These are phyloP conservation scores for Thaleichthys pacificus DNA, from an alignment of 2,797 vertebrate species.

Conservation along the genomic window DNA sequence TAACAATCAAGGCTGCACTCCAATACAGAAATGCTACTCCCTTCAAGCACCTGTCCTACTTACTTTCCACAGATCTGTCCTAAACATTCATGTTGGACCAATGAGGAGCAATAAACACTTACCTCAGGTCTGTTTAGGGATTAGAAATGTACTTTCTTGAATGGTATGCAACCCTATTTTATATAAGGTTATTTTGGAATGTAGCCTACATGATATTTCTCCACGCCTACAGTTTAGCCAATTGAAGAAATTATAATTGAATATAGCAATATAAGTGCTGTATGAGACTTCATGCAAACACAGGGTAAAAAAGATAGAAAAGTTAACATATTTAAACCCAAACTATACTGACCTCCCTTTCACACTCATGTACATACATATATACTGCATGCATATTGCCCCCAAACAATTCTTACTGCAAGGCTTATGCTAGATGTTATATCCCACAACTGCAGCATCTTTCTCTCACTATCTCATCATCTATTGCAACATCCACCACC, in stretches of 20 bases:
- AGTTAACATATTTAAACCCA: slow-evolving; percentile 9
- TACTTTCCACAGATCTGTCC: too few relatives aligned
- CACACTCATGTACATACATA: slow-evolving; percentile 60
- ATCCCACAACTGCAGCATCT: slow-evolving; percentile 39
- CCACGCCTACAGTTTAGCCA: not conserved
- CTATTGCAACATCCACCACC: slow-evolving; percentile 5
- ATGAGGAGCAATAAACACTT: too few relatives aligned
- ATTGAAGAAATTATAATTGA: slow-evolving; percentile 26
- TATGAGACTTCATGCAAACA: slow-evolving; percentile 25
- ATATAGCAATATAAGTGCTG: slow-evolving; percentile 61
- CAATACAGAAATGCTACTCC: too few relatives aligned
- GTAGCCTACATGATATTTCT: not conserved
- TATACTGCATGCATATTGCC: slow-evolving; percentile 64
- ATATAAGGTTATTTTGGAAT: not conserved
- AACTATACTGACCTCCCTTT: not conserved
- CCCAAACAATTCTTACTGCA: slow-evolving; percentile 55
- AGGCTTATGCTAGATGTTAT: slow-evolving; percentile 69
- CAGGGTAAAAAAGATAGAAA: slow-evolving; percentile 11
- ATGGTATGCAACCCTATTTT: not conserved
- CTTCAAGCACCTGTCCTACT: too few relatives aligned
- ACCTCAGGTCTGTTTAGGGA: too few relatives aligned
- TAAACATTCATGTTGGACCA: too few relatives aligned
- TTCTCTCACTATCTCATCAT: slow-evolving; percentile 40
- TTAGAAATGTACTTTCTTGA: not conserved
- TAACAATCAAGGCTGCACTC: too few relatives aligned